phyloP scores from a whole-genome alignment of 2,797 vertebrate species.

The Alectoris magna region DNA sequence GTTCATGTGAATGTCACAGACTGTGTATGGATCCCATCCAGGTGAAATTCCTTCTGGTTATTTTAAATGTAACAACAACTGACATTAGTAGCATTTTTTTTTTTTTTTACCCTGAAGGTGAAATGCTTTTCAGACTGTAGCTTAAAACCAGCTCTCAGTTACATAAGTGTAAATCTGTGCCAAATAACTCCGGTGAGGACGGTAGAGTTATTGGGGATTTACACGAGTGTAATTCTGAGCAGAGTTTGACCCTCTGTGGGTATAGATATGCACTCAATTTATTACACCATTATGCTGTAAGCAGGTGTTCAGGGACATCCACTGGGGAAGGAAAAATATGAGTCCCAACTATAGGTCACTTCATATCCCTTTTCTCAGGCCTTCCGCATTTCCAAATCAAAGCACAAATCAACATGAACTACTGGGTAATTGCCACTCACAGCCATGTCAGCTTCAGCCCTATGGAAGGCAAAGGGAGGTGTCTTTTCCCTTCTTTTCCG shows the following conservation, averaged over 20 bases:
- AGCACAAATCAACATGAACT: slow-evolving; percentile 62
- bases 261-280: slow-evolving; percentile 64
- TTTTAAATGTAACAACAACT: slow-evolving; percentile 64
- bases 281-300: slow-evolving; percentile 42
- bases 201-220: slow-evolving; percentile 62
- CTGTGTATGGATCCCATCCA: slow-evolving; percentile 47
- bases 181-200: slow-evolving; percentile 40
- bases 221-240: slow-evolving; percentile 64
- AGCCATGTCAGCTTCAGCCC: not conserved
- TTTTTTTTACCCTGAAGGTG: slow-evolving; percentile 51
- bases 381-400: slow-evolving; percentile 56
- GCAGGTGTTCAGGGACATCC: slow-evolving; percentile 56
- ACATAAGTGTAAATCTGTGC: slow-evolving; percentile 67
- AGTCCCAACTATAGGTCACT: slow-evolving; percentile 51
- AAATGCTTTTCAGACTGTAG: slow-evolving; percentile 42
- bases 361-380: slow-evolving; percentile 40
- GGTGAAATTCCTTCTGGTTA: slow-evolving; percentile 67
- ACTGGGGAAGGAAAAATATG: slow-evolving; percentile 30
- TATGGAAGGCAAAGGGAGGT: not conserved
- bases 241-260: slow-evolving; percentile 50
- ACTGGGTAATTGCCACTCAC: slow-evolving; percentile 13
- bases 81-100: slow-evolving; percentile 52
- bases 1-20: slow-evolving; percentile 33
- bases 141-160: slow-evolving; percentile 49
- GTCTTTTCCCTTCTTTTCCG: not conserved